Evolutionary conservation across 2,797 vertebrate species (phyloP).

Genomic region (Anolis apletophallus): DNA sequence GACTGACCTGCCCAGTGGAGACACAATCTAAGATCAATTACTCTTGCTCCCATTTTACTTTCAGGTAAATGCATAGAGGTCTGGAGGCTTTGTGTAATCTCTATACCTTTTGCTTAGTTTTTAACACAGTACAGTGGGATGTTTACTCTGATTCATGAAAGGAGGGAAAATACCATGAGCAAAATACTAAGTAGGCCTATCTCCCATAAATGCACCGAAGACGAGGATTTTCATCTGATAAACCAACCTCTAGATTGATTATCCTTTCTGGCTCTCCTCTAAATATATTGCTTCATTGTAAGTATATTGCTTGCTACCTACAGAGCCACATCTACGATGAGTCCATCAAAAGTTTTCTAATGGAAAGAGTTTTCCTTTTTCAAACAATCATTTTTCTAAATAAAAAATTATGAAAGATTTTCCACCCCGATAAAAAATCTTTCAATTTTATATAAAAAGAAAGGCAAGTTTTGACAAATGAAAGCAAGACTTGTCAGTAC

Average conservation of each 20-base stretch:
- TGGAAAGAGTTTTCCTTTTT: conserved; percentile 30
- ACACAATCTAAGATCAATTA: too few relatives aligned
- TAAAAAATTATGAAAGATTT: conserved; percentile 47
- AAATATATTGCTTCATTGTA: conserved; percentile 61
- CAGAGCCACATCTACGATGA: conserved; percentile 8
- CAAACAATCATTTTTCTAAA: conserved; percentile 40
- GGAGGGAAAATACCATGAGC: conserved; percentile 50
- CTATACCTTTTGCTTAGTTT: conserved; percentile 51
- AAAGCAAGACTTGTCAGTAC: conserved; percentile 15
- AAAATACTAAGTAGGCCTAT: conserved; percentile 60
- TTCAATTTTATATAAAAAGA: conserved; percentile 24
- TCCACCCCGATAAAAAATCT: conserved; percentile 35
- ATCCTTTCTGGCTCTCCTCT: conserved; percentile 46
- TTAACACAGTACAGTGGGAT: conserved; percentile 63
- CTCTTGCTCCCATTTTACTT: too few relatives aligned
- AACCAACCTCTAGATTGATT: conserved; percentile 60
- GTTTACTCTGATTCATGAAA: conserved; percentile 51
- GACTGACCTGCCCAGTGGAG: too few relatives aligned
- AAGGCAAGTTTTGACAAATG: conserved; percentile 34
- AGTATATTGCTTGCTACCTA: conserved; percentile 68
- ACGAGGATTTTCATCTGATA: conserved; percentile 57
- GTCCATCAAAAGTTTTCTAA: conserved; percentile 41
- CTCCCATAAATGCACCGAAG: conserved; percentile 53
- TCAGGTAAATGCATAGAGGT: neutral
- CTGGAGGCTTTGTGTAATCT: conserved; percentile 42